Evolutionary conservation across 2,888 invertebrate species (phyloP).

Genomic region (Gibbula magus): DNA sequence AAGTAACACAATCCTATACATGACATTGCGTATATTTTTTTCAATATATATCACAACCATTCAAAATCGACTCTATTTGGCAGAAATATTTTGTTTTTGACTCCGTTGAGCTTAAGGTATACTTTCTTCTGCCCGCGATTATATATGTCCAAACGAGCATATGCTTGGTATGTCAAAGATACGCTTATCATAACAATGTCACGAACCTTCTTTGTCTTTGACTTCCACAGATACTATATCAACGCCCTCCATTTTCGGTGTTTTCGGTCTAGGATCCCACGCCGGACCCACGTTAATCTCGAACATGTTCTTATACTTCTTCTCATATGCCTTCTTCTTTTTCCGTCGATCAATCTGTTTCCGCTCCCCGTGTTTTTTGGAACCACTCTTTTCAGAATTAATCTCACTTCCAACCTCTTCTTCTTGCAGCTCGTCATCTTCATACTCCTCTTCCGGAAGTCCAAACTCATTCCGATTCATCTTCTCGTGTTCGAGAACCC

Average conservation of each 20-base stretch:
- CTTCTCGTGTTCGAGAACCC: constrained; percentile 61
- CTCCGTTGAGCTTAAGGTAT: no score
- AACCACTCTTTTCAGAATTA: background rate
- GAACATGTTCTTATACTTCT: constrained; percentile 54
- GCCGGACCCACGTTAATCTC: constrained; percentile 54
- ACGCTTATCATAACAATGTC: no score
- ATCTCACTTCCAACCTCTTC: background rate
- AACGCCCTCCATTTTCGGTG: constrained; percentile 65
- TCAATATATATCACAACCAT: no score
- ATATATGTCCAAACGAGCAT: no score
- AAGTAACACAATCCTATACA: no score
- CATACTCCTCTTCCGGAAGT: constrained; percentile 53
- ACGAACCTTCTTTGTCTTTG: constrained; percentile 54
- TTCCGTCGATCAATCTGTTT: background rate
- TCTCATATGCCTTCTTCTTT: constrained; percentile 27
- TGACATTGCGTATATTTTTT: no score
- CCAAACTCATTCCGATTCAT: constrained; percentile 59
- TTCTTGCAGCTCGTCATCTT: background rate
- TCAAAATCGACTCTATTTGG: no score
- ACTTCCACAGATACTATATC: constrained; percentile 57
- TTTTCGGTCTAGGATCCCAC: constrained; percentile 45
- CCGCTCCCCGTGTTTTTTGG: background rate
- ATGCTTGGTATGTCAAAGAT: no score
- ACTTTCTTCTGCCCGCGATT: no score
- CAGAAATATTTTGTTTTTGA: no score